Conservation (phyloP, 2,113 vertebrate species). For the Sphyrna mokarran region DNA sequence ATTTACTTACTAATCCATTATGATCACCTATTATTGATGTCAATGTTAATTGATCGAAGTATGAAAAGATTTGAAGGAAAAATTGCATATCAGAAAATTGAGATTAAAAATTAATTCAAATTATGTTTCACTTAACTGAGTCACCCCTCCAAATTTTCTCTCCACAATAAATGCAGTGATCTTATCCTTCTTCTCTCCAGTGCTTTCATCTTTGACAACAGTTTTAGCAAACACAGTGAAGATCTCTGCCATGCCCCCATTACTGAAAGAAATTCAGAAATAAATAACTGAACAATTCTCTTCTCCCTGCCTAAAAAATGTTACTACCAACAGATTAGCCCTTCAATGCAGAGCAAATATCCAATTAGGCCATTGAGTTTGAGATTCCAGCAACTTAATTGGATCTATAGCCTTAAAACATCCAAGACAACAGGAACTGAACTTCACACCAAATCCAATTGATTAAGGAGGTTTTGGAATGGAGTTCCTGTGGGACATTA, state of each 20-base stretch:
- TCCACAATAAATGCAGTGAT: slow-evolving; percentile 39
- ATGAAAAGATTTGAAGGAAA: neutral
- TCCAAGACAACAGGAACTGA: neutral
- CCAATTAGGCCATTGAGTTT: neutral
- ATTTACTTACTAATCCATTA: neutral
- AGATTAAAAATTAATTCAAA: neutral
- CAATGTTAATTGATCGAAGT: neutral
- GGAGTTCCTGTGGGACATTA: neutral
- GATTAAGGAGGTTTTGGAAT: neutral
- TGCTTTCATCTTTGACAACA: neutral
- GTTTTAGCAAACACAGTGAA: slow-evolving; percentile 37
- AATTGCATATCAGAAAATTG: neutral
- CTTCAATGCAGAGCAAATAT: neutral
- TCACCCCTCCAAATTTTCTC: neutral
- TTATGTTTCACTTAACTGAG: neutral
- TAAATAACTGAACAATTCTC: neutral
- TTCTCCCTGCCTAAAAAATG: neutral
- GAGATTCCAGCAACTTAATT: neutral
- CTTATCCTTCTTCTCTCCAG: slow-evolving; percentile 32
- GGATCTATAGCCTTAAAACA: neutral
- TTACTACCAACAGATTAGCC: neutral
- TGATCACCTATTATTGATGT: neutral
- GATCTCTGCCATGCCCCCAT: slow-evolving; percentile 38
- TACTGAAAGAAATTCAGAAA: slow-evolving; percentile 33
- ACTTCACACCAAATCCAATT: neutral